Evolutionary conservation across 1,140 invertebrate species (phyloP).

Genomic region (Sweltsa coloradensis): DNA sequence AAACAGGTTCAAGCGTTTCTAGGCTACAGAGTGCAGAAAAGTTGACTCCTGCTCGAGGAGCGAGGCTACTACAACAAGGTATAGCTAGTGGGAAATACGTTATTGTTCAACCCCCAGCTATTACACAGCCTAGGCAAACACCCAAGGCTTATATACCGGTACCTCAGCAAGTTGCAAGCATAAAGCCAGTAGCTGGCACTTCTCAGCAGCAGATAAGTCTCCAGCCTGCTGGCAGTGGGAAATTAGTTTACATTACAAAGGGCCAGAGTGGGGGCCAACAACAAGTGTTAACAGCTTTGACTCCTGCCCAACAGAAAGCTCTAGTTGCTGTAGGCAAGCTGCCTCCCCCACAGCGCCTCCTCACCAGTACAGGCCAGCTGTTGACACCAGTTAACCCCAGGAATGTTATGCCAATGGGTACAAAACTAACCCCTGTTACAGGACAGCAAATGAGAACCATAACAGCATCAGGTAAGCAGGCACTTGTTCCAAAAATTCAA

Average conservation of each 20-base stretch:
- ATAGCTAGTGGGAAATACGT: not conserved
- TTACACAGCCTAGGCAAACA: not conserved
- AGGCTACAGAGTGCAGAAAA: not conserved
- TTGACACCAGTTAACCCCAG: constrained; percentile 11
- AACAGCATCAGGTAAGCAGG: constrained; percentile 7
- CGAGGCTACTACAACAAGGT: too few relatives aligned
- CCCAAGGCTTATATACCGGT: not conserved
- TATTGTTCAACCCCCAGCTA: not conserved
- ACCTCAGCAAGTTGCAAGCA: not conserved
- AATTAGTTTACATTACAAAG: constrained; percentile 46
- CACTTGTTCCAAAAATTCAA: constrained; percentile 8
- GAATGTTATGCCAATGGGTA: constrained; percentile 24
- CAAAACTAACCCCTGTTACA: constrained; percentile 33
- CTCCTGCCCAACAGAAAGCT: constrained; percentile 41
- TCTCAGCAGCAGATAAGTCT: not conserved
- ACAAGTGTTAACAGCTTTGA: constrained; percentile 26
- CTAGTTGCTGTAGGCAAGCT: constrained; percentile 28
- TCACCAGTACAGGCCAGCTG: constrained; percentile 11
- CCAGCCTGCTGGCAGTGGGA: constrained; percentile 25
- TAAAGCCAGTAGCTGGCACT: not conserved
- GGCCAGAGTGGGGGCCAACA: constrained; percentile 31
- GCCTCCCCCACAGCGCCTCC: constrained; percentile 2
- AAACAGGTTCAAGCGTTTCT: constrained; percentile 5
- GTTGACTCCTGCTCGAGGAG: too few relatives aligned
- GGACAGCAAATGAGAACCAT: constrained; percentile 31